These are phyloP conservation scores for Pygmarrhopalites habei DNA, from an alignment of 1,140 invertebrate genomes.

Conservation along the genomic window DNA sequence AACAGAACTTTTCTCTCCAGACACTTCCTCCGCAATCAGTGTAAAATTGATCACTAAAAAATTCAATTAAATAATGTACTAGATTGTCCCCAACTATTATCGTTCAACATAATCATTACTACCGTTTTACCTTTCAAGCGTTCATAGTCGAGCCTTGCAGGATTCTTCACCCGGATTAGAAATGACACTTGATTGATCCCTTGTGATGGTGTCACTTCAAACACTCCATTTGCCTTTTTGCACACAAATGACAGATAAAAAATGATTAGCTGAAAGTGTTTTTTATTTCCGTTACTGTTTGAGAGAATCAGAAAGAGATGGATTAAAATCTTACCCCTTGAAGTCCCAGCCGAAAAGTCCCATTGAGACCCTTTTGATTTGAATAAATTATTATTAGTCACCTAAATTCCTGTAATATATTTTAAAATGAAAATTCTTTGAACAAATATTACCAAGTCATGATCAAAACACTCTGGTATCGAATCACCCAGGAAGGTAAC, in stretches of 20 bases:
- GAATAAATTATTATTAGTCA: too few relatives aligned
- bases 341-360: constrained; percentile 64
- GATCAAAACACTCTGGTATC: constrained; percentile 80
- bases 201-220: constrained; percentile 78
- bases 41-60: constrained; percentile 69
- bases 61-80: too few relatives aligned
- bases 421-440: too few relatives aligned
- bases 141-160: constrained; percentile 78
- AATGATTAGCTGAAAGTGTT: too few relatives aligned
- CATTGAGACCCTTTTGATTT: constrained; percentile 20
- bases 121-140: constrained; percentile 55
- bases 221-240: too few relatives aligned
- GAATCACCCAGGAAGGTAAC: constrained; percentile 55
- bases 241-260: too few relatives aligned
- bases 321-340: constrained; percentile 68
- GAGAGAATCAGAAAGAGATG: too few relatives aligned
- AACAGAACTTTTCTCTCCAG: constrained; percentile 61
- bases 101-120: too few relatives aligned
- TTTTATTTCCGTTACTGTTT: too few relatives aligned
- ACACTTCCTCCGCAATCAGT: constrained; percentile 69
- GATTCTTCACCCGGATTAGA: constrained; percentile 78
- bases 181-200: constrained; percentile 90
- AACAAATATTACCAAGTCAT: constrained; percentile 76
- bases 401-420: too few relatives aligned
- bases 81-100: too few relatives aligned